Conservation (phyloP, 1,140 invertebrate genomes). For the honey bee (Apis mellifera) region DNA sequence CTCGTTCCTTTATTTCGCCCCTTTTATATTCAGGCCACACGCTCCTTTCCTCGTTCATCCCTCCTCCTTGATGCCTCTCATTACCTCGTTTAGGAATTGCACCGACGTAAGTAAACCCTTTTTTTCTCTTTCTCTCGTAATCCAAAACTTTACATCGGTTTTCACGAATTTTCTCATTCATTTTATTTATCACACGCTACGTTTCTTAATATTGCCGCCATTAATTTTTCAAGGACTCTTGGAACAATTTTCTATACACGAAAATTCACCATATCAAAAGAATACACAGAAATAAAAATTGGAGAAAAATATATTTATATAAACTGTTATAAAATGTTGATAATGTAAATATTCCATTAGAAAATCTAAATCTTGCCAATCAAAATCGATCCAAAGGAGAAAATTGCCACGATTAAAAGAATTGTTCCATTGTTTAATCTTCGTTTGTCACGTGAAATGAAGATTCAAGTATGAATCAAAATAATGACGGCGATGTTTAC, state of each 20-base stretch:
- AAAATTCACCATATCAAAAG: background rate
- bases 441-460: too few species aligned
- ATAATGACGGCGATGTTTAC: too few species aligned
- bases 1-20: background rate
- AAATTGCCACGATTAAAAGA: too few species aligned
- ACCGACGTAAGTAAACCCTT: slow-evolving; percentile 9
- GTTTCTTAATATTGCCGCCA: background rate
- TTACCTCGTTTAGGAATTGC: slow-evolving; percentile 5
- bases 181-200: background rate
- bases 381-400: too few species aligned
- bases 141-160: slow-evolving; percentile 7
- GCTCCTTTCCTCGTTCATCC: background rate
- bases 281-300: too few species aligned
- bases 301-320: too few species aligned
- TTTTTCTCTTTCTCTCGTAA: background rate
- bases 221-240: background rate
- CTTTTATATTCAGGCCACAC: background rate
- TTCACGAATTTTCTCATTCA: background rate
- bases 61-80: background rate
- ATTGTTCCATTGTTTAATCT: too few species aligned
- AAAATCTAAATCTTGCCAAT: too few species aligned
- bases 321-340: too few species aligned
- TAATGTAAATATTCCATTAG: too few species aligned
- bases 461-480: too few species aligned
- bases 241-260: background rate